These are phyloP conservation scores for Progne subis DNA, from an alignment of 2,113 vertebrate species.

Conservation along the genomic window DNA sequence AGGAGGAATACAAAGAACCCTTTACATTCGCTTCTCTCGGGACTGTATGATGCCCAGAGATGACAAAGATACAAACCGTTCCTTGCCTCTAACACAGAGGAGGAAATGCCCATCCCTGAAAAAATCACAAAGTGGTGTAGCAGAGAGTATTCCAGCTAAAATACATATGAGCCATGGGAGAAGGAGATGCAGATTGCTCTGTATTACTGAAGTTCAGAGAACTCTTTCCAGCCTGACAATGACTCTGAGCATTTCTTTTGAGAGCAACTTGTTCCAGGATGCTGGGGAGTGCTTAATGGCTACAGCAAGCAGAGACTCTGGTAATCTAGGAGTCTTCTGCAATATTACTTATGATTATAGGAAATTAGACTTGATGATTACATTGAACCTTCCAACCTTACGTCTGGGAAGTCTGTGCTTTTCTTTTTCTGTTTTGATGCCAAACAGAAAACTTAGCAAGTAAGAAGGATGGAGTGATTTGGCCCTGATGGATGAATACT, in stretches of 20 bases:
- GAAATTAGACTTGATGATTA: neutral
- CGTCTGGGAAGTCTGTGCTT: neutral
- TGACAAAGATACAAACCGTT: neutral
- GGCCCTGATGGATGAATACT: neutral
- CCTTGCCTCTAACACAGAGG: neutral
- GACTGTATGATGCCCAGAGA: neutral
- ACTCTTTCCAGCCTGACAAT: neutral
- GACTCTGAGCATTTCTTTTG: neutral
- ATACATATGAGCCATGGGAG: fast-evolving
- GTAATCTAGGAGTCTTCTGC: neutral
- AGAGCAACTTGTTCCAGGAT: neutral
- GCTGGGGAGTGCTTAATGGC: neutral
- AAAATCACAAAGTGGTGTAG: neutral
- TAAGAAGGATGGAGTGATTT: neutral
- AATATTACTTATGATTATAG: neutral
- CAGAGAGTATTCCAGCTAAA: neutral
- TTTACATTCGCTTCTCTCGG: neutral
- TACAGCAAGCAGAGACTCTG: neutral
- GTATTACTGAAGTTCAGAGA: neutral
- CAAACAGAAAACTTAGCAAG: neutral
- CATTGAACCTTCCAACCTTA: neutral
- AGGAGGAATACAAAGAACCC: neutral
- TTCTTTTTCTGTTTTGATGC: neutral
- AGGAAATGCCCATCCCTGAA: neutral
- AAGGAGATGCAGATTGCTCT: neutral